These are phyloP conservation scores for Aphidius gifuensis DNA, from an alignment of 1,140 invertebrate genomes.

Conservation along the genomic window DNA sequence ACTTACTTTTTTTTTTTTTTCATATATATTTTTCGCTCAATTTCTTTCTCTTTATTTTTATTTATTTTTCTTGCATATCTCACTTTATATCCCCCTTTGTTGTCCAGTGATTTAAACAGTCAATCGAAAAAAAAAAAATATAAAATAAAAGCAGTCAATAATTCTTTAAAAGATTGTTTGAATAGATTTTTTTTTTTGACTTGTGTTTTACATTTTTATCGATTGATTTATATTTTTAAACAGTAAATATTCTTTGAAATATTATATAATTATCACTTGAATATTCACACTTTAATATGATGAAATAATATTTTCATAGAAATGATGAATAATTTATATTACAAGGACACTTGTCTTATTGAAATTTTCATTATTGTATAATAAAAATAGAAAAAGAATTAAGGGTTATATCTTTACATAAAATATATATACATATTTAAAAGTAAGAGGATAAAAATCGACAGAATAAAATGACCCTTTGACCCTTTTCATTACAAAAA, in stretches of 20 bases:
- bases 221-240: background rate
- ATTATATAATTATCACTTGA: background rate
- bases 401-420: too few species aligned
- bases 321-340: too few species aligned
- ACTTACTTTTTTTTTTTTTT: slow-evolving; percentile 1
- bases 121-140: slow-evolving; percentile 19
- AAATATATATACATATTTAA: too few species aligned
- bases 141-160: background rate
- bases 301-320: too few species aligned
- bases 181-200: background rate
- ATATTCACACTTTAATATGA: background rate
- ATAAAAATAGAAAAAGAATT: too few species aligned
- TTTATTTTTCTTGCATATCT: background rate
- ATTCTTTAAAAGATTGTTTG: background rate
- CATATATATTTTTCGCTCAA: background rate
- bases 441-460: too few species aligned
- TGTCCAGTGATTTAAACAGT: slow-evolving; percentile 24
- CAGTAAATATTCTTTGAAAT: background rate
- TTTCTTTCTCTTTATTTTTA: background rate
- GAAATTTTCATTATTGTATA: too few species aligned
- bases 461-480: too few species aligned
- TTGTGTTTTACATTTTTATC: too few species aligned
- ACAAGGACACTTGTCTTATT: too few species aligned
- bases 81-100: slow-evolving; percentile 17
- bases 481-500: too few species aligned